Base-by-base conservation (phyloP, 2,113 vertebrate genomes). In the Odontesthes bonariensis region DNA sequence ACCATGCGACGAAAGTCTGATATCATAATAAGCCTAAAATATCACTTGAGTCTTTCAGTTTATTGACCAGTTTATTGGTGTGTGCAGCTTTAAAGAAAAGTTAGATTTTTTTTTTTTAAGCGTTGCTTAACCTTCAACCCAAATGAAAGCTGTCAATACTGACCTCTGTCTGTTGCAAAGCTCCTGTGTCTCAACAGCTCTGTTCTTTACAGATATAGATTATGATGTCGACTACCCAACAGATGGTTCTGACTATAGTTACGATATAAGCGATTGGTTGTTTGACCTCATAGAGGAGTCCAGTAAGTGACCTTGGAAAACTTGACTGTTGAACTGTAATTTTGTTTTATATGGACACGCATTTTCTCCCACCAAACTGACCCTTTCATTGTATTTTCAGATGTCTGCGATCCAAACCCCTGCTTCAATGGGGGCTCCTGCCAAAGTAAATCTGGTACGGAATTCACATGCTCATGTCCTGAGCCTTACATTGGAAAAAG, bases 201-300 rank as follows among this genome's bases (percentile, higher is more conserved):
- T 82, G 22, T 59, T 38, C 23, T 47, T 44, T 14, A 9, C 60
- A 79, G 71, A 67, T 8, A 8, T 74, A 0, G 60, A 66, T 2
- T 78, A 79, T 51, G 47, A 10, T 2, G 1, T 1, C 7, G 62
- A 73, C 14, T 6, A 52, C 14, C 6, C 14, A 49, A 69, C 74
- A 1, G 42, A 57, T 0, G 0, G 5, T 14, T n/a, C 52, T 0
- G 0, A 0, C 0, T 0, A 0, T 20, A 0, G 0, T 10, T 10
- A 27, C 6, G 42, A 53, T 31, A 0, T 0, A 0, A 1, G 2
- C 0, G 61, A 75, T 27, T 79, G 60, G 81, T 6, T 71, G 49
- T 44, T 66, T 32, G 66, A 75, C 8, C 42, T 75, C n/a, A 0
- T 71, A 8, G 56, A 79, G 0, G 23, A 20, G 4, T 5, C n/a